Conservation (phyloP, 2,113 vertebrate genomes). For the Origma solitaria region DNA sequence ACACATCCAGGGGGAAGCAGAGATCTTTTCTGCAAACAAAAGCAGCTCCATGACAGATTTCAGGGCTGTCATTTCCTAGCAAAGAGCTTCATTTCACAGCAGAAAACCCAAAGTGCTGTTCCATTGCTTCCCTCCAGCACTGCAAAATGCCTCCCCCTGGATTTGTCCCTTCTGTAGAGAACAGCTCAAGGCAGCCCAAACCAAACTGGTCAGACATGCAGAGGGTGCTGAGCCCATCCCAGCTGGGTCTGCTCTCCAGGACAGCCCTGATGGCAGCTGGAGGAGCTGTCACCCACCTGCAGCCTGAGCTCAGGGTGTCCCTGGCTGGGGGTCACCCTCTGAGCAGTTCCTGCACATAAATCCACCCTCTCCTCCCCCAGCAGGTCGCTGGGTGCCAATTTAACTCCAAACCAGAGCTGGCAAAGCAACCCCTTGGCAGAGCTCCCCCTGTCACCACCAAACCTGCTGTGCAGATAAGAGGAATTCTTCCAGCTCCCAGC, state of each 20-base stretch:
- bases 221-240: neutral
- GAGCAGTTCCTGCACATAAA: neutral
- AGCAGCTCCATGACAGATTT: neutral
- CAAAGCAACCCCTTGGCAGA: neutral
- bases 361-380: neutral
- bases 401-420: neutral
- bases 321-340: neutral
- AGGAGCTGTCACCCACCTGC: neutral
- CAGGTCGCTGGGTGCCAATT: neutral
- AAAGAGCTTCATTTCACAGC: neutral
- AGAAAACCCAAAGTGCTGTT: neutral
- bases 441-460: neutral
- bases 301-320: neutral
- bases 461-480: slow-evolving; percentile 10
- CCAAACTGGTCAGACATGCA: neutral
- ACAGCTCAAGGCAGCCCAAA: neutral
- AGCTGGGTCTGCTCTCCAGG: neutral
- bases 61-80: neutral
- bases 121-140: neutral
- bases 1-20: neutral
- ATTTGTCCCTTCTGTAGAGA: neutral
- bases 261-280: neutral
- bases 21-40: neutral
- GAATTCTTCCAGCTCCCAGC: neutral
- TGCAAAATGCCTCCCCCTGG: neutral